Conservation (phyloP, 1,140 invertebrate genomes). For the Yoshiicerus persimilis region DNA sequence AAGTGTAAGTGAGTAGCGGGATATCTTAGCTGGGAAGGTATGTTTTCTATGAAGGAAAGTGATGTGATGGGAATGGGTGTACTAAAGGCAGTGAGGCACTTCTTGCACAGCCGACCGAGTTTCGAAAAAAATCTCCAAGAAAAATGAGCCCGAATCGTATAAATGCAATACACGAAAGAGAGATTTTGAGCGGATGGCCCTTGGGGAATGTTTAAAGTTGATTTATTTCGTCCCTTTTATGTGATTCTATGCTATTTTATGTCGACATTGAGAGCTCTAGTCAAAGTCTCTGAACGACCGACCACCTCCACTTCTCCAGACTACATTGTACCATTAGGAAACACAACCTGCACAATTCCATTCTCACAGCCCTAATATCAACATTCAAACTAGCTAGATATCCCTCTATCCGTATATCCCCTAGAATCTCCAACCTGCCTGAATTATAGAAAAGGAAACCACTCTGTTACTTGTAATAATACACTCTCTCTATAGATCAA, state of each 20-base stretch:
- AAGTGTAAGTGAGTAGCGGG: neutral
- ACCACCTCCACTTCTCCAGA: neutral
- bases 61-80: constrained; percentile 5
- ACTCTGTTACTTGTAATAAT: neutral
- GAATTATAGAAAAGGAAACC: neutral
- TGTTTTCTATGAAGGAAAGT: neutral
- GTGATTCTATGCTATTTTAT: constrained; percentile 7
- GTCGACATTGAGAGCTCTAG: neutral
- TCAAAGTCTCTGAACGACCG: neutral
- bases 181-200: constrained; percentile 42
- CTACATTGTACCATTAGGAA: neutral
- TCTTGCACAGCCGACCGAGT: neutral
- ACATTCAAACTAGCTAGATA: neutral
- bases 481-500: neutral
- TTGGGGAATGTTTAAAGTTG: constrained; percentile 43
- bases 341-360: neutral
- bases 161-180: constrained; percentile 41
- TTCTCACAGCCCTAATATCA: neutral
- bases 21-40: neutral
- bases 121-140: constrained; percentile 21
- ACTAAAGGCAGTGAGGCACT: neutral
- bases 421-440: too few relatives aligned
- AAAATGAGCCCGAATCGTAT: constrained; percentile 5
- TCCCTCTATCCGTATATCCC: too few relatives aligned
- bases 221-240: constrained; percentile 37